Conservation (phyloP, 2,797 vertebrate genomes). For the Enteromius viviparus region DNA sequence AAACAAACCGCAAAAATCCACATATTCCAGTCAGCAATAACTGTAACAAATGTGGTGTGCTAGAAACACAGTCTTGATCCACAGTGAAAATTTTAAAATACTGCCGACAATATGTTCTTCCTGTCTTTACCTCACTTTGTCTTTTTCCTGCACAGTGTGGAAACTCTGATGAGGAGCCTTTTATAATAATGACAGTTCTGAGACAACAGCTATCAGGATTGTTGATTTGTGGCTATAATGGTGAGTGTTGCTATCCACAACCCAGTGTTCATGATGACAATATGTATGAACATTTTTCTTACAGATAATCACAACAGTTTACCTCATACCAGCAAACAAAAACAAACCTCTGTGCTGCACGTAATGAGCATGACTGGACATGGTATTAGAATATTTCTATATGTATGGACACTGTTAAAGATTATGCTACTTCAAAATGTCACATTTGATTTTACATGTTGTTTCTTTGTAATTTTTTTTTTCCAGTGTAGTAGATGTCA, state of each 20-base stretch:
- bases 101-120: slow-evolving; percentile 30
- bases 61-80: slow-evolving; percentile 22
- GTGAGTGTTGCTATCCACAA: slow-evolving; percentile 5
- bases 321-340: neutral
- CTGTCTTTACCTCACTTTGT: slow-evolving; percentile 33
- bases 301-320: slow-evolving; percentile 5
- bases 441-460: neutral
- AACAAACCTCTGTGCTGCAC: neutral
- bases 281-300: neutral
- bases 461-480: neutral
- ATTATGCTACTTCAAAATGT: neutral
- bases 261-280: slow-evolving; percentile 6
- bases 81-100: slow-evolving; percentile 42
- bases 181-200: slow-evolving; percentile 40
- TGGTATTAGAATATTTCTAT: neutral
- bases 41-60: slow-evolving; percentile 45
- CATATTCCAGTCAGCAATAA: slow-evolving; percentile 43
- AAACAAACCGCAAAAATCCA: slow-evolving; percentile 32
- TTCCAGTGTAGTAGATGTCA: neutral
- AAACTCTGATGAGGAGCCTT: slow-evolving; percentile 7
- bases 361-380: neutral
- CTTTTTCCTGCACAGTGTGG: slow-evolving; percentile 15
- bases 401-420: neutral
- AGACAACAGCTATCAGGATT: slow-evolving; percentile 32
- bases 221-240: slow-evolving; percentile 32